These are phyloP conservation scores for Rhadinocentrus ornatus DNA, from an alignment of 2,797 vertebrate species.

Conservation along the genomic window DNA sequence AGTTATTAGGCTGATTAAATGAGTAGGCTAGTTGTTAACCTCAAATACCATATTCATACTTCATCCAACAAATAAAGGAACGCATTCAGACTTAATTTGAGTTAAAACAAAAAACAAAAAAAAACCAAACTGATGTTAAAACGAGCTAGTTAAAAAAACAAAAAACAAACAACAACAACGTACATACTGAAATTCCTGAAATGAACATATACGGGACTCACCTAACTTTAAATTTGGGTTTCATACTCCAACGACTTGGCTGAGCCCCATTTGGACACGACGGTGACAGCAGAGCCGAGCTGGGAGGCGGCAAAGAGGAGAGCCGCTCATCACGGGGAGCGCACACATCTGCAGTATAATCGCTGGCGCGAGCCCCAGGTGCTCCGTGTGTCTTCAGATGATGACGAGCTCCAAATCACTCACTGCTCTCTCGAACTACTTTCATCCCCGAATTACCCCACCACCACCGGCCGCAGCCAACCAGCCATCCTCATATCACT, in stretches of 20 bases:
- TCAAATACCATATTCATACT: background rate
- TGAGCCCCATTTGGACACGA: constrained; percentile 2
- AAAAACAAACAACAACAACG: too few species aligned
- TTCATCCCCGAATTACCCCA: constrained; percentile 2
- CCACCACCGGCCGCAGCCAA: constrained; percentile 1
- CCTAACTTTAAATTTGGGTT: constrained; percentile 62
- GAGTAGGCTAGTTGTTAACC: too few species aligned
- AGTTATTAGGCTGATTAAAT: background rate
- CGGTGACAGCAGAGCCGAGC: constrained; percentile 15
- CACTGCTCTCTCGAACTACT: constrained; percentile 40
- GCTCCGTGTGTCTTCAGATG: constrained; percentile 57
- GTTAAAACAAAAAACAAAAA: too few species aligned
- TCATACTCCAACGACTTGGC: constrained; percentile 18
- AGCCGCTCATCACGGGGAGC: constrained; percentile 47
- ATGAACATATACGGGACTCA: constrained; percentile 45
- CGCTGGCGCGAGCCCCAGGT: constrained; percentile 47
- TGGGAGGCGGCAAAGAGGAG: constrained; percentile 6
- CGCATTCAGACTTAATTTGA: background rate
- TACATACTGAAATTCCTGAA: background rate
- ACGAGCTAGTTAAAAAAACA: background rate
- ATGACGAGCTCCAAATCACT: constrained; percentile 60
- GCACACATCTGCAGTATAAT: constrained; percentile 33
- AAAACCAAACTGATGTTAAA: background rate
- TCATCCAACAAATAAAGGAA: background rate
- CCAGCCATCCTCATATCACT: constrained; percentile 44